phyloP scores from a whole-genome alignment of 2,888 invertebrate species.

The Drosophila barbarae region DNA sequence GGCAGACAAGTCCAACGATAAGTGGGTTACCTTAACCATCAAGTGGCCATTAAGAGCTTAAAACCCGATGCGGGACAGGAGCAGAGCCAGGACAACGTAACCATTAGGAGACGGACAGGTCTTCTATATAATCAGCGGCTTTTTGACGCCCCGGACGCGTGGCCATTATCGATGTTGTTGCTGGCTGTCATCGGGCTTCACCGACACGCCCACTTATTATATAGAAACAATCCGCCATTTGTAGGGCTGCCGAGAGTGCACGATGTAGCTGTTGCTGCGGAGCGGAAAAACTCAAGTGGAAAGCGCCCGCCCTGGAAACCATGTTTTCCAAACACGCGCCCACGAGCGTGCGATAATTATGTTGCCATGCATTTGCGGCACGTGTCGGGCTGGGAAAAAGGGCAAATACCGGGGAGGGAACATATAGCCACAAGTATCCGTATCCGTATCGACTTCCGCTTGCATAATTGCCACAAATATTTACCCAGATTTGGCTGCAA shows the following conservation, averaged over 20 bases:
- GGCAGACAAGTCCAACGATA: slow-evolving; percentile 1
- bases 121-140: slow-evolving; percentile 66
- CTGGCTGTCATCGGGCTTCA: slow-evolving; percentile 47
- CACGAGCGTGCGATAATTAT: slow-evolving; percentile 77
- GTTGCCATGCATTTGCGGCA: slow-evolving; percentile 67
- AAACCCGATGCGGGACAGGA: slow-evolving; percentile 49
- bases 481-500: slow-evolving; percentile 56
- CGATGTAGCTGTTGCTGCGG: slow-evolving; percentile 2
- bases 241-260: slow-evolving; percentile 36
- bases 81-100: slow-evolving; percentile 1
- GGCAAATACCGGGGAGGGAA: background rate
- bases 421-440: slow-evolving; percentile 73
- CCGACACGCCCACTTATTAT: slow-evolving; percentile 63
- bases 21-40: slow-evolving; percentile 50
- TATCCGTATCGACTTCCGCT: slow-evolving; percentile 69
- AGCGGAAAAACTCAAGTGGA: slow-evolving; percentile 53
- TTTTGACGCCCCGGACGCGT: slow-evolving; percentile 67
- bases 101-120: slow-evolving; percentile 50
- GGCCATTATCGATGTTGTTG: slow-evolving; percentile 46
- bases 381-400: slow-evolving; percentile 55
- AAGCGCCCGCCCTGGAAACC: slow-evolving; percentile 18
- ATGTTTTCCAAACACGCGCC: slow-evolving; percentile 51
- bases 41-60: slow-evolving; percentile 72
- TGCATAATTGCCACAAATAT: slow-evolving; percentile 64
- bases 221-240: slow-evolving; percentile 69